Evolutionary conservation across 2,113 vertebrate species (phyloP).

Genomic region (Paracyprichromis sp.): DNA sequence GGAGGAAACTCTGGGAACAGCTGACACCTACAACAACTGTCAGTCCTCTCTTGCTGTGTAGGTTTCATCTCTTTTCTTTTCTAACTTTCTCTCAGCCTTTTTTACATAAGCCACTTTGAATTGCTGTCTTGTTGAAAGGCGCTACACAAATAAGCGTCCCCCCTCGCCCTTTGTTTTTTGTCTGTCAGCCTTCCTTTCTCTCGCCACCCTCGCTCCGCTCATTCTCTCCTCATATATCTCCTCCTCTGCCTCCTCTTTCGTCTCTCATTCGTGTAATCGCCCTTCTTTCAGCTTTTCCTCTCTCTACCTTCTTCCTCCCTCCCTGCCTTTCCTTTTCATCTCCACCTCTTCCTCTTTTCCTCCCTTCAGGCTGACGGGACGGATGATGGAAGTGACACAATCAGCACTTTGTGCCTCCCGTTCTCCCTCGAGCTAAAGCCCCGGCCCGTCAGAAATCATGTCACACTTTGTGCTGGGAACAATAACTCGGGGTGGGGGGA

Average conservation of each 20-base stretch:
- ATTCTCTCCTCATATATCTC: not conserved
- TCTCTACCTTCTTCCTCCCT: not conserved
- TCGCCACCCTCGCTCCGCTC: not conserved
- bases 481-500: not conserved
- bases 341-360: not conserved
- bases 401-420: not conserved
- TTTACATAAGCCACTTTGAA: not conserved
- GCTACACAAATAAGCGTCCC: not conserved
- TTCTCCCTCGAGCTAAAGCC: not conserved
- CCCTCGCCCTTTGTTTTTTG: not conserved
- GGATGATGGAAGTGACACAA: not conserved
- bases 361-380: not conserved
- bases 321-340: not conserved
- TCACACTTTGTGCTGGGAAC: not conserved
- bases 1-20: not conserved
- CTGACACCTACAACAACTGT: not conserved
- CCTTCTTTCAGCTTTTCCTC: not conserved
- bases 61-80: not conserved
- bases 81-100: not conserved
- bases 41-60: rapidly evolving
- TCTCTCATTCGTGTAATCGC: not conserved
- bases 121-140: not conserved
- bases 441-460: not conserved
- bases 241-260: not conserved
- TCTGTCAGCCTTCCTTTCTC: not conserved